These are phyloP conservation scores for Harpagus bidentatus DNA, from an alignment of 2,113 vertebrate species.

Conservation along the genomic window DNA sequence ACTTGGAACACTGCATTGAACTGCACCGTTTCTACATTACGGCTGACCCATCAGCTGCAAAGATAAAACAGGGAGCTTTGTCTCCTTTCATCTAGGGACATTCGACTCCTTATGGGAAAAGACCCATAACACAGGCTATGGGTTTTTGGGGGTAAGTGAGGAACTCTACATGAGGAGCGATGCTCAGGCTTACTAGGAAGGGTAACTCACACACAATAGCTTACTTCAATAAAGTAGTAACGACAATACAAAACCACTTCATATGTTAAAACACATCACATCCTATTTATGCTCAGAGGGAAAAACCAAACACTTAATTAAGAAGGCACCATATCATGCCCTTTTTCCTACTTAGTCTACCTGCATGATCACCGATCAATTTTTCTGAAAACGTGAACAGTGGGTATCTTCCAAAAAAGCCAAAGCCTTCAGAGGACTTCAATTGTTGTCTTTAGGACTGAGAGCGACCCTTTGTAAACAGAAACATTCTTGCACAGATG, in stretches of 20 bases:
- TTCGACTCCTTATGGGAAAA: background rate
- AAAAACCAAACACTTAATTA: background rate
- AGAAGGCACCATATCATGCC: background rate
- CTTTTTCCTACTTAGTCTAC: background rate
- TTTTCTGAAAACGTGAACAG: background rate
- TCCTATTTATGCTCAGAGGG: background rate
- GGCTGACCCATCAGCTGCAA: background rate
- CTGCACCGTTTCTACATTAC: rapidly evolving
- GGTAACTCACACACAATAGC: background rate
- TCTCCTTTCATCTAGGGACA: background rate
- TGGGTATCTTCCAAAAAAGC: background rate
- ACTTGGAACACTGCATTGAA: background rate
- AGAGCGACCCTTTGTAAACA: background rate
- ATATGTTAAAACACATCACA: background rate
- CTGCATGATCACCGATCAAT: background rate
- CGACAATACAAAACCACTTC: background rate
- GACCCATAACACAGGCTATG: background rate
- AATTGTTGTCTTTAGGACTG: background rate
- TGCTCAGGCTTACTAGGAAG: background rate
- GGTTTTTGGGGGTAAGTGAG: background rate
- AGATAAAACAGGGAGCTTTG: background rate
- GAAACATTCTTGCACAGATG: background rate
- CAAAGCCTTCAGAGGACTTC: background rate
- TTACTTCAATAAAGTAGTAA: background rate
- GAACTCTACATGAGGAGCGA: background rate